These are phyloP conservation scores for Epinotia nisella DNA, from an alignment of 2,888 invertebrate genomes.

Conservation along the genomic window DNA sequence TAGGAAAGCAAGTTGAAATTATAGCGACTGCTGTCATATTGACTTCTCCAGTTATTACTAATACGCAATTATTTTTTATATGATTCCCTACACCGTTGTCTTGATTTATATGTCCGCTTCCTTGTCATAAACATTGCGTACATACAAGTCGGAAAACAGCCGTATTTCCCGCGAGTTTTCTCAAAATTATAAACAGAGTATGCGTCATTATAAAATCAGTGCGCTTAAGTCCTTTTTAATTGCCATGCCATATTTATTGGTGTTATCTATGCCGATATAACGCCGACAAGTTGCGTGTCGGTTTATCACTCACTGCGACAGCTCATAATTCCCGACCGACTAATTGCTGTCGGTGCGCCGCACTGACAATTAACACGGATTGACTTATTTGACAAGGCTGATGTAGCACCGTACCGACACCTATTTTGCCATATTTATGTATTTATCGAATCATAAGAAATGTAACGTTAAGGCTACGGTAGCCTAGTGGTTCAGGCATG, in stretches of 20 bases:
- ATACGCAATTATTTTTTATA: not conserved
- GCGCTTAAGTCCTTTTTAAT: not conserved
- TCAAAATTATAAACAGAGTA: not conserved
- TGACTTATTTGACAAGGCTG: slow-evolving; percentile 23
- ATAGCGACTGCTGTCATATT: no score
- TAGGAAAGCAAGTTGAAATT: no score
- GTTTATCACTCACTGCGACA: slow-evolving; percentile 11
- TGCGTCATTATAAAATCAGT: not conserved
- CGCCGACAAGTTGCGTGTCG: slow-evolving; percentile 19
- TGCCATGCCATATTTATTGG: not conserved
- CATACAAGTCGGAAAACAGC: no score
- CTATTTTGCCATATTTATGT: slow-evolving; percentile 4
- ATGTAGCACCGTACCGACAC: not conserved
- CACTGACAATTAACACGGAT: slow-evolving; percentile 23
- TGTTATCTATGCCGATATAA: slow-evolving; percentile 14
- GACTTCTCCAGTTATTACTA: no score
- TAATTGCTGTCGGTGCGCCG: slow-evolving; percentile 31
- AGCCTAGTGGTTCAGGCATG: no score
- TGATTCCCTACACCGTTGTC: not conserved
- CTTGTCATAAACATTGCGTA: no score
- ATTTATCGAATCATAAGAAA: no score
- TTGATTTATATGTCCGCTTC: no score
- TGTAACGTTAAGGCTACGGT: no score
- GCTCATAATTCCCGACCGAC: slow-evolving; percentile 4
- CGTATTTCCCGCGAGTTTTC: not conserved